Evolutionary conservation across 1,140 invertebrate genomes (phyloP).

Genomic region (Cyclargus thomasi): DNA sequence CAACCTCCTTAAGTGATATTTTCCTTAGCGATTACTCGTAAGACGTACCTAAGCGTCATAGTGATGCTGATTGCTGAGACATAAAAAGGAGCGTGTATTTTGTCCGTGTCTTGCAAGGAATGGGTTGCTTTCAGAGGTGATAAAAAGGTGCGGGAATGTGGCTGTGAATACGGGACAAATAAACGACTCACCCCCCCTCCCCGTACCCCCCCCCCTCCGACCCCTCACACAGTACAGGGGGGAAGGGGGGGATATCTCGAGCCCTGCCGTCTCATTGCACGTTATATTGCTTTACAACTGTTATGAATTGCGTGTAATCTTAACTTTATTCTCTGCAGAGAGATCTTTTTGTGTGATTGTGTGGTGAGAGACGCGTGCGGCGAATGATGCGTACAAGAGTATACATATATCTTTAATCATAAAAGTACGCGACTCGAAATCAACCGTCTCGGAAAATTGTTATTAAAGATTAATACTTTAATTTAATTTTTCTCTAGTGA

Average conservation of each 20-base stretch:
- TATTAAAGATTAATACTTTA: too few relatives aligned
- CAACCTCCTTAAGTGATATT: too few relatives aligned
- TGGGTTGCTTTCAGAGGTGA: neutral
- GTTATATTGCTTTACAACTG: slow-evolving; percentile 1
- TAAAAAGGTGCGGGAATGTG: neutral
- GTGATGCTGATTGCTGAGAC: neutral
- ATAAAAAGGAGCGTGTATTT: slow-evolving; percentile 1
- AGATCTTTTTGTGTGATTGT: neutral
- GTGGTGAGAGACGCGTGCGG: too few relatives aligned
- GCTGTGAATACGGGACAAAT: neutral
- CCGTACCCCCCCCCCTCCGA: neutral
- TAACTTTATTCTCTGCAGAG: neutral
- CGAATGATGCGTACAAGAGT: too few relatives aligned
- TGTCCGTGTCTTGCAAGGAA: neutral
- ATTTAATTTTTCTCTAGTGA: too few relatives aligned
- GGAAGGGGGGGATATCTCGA: neutral
- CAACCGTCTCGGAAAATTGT: too few relatives aligned
- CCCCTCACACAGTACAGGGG: neutral
- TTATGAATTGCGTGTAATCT: slow-evolving; percentile 1
- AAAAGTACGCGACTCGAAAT: too few relatives aligned
- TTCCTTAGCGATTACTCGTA: too few relatives aligned
- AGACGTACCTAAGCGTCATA: neutral
- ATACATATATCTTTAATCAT: too few relatives aligned
- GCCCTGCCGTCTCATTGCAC: neutral
- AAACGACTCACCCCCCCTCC: neutral